phyloP scores from a whole-genome alignment of 2,888 invertebrate species.

The Cephonodes hylas region DNA sequence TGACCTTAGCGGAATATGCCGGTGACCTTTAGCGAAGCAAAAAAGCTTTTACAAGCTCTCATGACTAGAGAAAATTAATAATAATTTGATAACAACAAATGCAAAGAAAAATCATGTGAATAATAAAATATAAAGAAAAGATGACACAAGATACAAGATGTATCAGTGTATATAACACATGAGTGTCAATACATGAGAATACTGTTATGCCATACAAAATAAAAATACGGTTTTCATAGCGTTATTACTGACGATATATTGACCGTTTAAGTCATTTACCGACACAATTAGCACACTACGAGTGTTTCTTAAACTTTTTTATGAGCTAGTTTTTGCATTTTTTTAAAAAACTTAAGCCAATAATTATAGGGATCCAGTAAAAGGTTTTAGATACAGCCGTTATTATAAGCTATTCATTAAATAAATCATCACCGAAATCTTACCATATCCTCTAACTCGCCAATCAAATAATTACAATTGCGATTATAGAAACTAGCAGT shows the following conservation, averaged over 20 bases:
- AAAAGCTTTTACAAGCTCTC: conserved; percentile 61
- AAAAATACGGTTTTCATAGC: neutral
- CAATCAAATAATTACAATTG: conserved; percentile 1
- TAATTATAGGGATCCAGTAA: no score
- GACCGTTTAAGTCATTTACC: neutral
- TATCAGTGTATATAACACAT: neutral
- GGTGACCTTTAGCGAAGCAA: conserved; percentile 61
- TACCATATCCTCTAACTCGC: neutral
- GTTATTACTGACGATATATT: neutral
- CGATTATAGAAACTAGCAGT: conserved; percentile 20
- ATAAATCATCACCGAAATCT: neutral
- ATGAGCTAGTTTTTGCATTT: no score
- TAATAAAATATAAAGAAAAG: neutral
- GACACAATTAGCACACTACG: no score
- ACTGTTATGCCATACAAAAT: neutral
- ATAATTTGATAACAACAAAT: neutral
- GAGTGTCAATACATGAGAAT: neutral
- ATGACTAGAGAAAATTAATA: conserved; percentile 37
- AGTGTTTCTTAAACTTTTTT: no score
- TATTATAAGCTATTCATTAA: neutral
- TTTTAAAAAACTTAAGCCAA: no score
- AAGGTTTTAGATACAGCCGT: no score
- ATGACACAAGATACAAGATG: neutral
- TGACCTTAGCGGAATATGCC: conserved; percentile 72
- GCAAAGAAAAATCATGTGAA: neutral